phyloP scores from a whole-genome alignment of 2,797 vertebrate genomes.

The Galagoides demidoff region DNA sequence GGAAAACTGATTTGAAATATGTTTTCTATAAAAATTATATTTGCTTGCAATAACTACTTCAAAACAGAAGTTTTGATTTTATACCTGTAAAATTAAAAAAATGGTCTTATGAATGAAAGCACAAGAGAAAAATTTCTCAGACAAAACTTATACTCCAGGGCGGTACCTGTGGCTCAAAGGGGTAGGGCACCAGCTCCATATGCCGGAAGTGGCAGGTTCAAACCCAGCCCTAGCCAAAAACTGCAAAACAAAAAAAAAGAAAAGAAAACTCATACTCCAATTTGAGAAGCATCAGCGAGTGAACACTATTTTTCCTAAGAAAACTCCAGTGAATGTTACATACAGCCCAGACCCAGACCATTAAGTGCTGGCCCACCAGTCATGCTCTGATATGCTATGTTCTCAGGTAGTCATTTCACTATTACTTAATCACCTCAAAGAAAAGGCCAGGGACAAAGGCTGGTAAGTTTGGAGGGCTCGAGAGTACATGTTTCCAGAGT shows the following conservation, averaged over 20 bases:
- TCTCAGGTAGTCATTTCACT: neutral
- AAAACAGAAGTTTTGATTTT: slow-evolving; percentile 38
- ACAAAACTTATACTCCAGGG: neutral
- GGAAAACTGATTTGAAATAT: slow-evolving; percentile 29
- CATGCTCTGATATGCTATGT: neutral
- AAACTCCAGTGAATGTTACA: neutral
- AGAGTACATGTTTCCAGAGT: neutral
- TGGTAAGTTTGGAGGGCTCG: neutral
- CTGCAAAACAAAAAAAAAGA: too few relatives aligned
- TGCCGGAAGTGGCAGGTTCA: too few relatives aligned
- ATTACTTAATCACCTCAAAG: neutral
- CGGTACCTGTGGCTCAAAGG: too few relatives aligned
- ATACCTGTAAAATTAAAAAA: slow-evolving; percentile 24
- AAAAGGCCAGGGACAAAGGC: neutral
- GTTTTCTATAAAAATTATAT: neutral
- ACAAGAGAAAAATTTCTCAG: neutral
- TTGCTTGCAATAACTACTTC: neutral
- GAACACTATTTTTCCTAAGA: neutral
- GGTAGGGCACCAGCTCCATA: too few relatives aligned
- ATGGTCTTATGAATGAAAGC: neutral
- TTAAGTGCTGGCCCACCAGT: neutral
- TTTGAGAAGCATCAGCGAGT: neutral
- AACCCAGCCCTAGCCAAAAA: too few relatives aligned
- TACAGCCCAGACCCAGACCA: neutral
- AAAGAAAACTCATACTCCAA: neutral